Percentiles rank a stretch among this genome's conserved stretches.
These are phyloP conservation scores for Oscheius sp. DNA, from an alignment of 2,888 invertebrate species.

Conservation along the genomic window DNA sequence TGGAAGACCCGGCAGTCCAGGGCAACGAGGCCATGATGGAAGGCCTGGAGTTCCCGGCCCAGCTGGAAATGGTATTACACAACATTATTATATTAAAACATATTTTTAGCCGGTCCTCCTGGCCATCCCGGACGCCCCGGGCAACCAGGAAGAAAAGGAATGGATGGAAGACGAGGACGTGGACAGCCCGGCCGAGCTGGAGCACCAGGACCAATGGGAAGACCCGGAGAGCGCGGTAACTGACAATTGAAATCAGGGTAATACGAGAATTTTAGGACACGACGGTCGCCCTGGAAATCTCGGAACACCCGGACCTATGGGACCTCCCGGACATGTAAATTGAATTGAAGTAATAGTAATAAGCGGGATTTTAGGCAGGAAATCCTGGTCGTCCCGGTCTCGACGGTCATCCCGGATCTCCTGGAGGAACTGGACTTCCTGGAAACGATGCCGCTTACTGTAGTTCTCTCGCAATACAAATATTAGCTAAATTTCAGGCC, in stretches of 20 bases:
- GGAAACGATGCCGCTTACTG: slow-evolving; percentile 62
- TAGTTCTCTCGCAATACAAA: too few relatives aligned
- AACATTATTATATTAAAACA: too few relatives aligned
- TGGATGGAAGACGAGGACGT: slow-evolving; percentile 50
- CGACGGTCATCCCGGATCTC: slow-evolving; percentile 56
- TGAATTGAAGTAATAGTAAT: background rate
- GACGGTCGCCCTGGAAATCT: slow-evolving; percentile 59
- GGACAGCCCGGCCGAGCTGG: slow-evolving; percentile 52
- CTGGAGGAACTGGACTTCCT: slow-evolving; percentile 56
- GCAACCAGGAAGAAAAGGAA: slow-evolving; percentile 46
- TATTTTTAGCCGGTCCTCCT: slow-evolving; percentile 60
- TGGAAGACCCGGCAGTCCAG: slow-evolving; percentile 61
- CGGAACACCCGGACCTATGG: slow-evolving; percentile 57
- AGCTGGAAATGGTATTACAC: slow-evolving; percentile 60
- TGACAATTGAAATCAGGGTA: slow-evolving; percentile 41
- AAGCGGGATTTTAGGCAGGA: too few relatives aligned
- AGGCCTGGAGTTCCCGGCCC: slow-evolving; percentile 58
- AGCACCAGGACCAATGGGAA: slow-evolving; percentile 53
- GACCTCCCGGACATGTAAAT: slow-evolving; percentile 54
- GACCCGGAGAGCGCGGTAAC: slow-evolving; percentile 49
- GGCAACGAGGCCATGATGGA: slow-evolving; percentile 59
- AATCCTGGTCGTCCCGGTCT: slow-evolving; percentile 49
- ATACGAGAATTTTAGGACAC: slow-evolving; percentile 39
- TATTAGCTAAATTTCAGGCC: slow-evolving; percentile 16
- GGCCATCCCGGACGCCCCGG: slow-evolving; percentile 55